Evolutionary conservation across 2,113 vertebrate species (phyloP), one percentile per base, ranked within the genome.

Genomic region (Nerophis lumbriciformis): DNA sequence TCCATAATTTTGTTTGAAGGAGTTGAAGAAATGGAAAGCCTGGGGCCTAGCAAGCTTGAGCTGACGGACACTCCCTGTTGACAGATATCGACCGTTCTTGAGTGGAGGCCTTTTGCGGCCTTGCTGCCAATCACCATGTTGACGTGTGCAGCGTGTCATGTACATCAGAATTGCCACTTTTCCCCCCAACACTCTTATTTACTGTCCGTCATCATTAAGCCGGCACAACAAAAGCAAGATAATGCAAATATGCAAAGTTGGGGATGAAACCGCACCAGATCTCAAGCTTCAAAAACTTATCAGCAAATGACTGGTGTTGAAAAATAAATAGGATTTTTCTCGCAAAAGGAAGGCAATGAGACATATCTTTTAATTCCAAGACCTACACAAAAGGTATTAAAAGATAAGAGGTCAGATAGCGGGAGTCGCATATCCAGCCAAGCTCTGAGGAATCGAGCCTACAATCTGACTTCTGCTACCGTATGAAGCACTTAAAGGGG

Each of bases 71-170:
- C 11, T 12, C 12, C 28, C 80, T 71, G 72, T 76, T 76, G 77
- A 83, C 80, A 83, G 76, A 68, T 84, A 81, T 79, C 55, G 77
- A 85, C 77, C 76, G 63, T 55, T 79, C 72, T 65, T 75, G 71
- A 77, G 55, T 61, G 69, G 12, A 63, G 72, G 63, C 67, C 73
- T 71, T 75, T 63, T 58, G 71, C 63, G 71, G 71, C 64, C 63
- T 49, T 56, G 68, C 48, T 75, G 81, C 61, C 80, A 74, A 83
- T 85, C 80, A 70, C 77, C 58, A 67, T 72, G 67, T 69, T 82
- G 76, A 78, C 76, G 77, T 63, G 72, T 76, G 50, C 68, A 70
- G 64, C 50, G n/a, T 28, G 44, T 63, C 63, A 63, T 72, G 47
- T 54, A 61, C 62, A 75, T 75, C 70, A 37, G 39, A 13, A 53